phyloP scores from a whole-genome alignment of 2,797 vertebrate species.

The Podargus strigoides region DNA sequence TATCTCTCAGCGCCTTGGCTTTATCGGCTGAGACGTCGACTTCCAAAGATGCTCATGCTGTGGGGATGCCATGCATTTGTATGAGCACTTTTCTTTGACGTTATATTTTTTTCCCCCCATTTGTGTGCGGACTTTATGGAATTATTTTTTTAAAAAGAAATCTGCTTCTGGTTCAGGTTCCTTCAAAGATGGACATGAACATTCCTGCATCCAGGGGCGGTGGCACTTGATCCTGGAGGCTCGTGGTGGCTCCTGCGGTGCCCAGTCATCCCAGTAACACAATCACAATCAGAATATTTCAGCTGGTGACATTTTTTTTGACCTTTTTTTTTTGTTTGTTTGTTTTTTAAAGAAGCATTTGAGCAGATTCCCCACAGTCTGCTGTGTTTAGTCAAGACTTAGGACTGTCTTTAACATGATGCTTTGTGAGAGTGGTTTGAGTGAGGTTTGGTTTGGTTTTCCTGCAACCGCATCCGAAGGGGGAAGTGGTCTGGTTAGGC shows the following conservation, averaged over 20 bases:
- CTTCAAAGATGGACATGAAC: neutral
- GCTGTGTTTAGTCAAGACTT: conserved; percentile 16
- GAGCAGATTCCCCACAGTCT: neutral
- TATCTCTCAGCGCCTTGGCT: conserved; percentile 9
- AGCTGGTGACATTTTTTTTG: neutral
- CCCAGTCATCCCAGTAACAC: neutral
- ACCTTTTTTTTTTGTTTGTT: neutral
- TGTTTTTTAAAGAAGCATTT: neutral
- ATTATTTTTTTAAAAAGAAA: neutral
- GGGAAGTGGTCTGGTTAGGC: neutral
- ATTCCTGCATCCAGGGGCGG: accelerated
- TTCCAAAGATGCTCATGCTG: conserved; percentile 27
- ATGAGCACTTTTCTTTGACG: neutral
- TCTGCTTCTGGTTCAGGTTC: neutral
- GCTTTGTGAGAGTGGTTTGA: conserved; percentile 8
- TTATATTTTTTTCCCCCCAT: neutral
- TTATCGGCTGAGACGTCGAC: neutral
- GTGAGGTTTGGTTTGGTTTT: conserved; percentile 42
- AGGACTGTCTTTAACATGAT: neutral
- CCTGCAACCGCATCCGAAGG: neutral
- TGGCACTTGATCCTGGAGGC: neutral
- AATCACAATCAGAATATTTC: neutral
- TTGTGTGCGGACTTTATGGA: neutral
- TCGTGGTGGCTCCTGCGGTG: neutral
- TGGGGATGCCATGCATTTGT: neutral